These are phyloP conservation scores for Drepana arcuata DNA, from an alignment of 1,140 invertebrate genomes.

Conservation along the genomic window DNA sequence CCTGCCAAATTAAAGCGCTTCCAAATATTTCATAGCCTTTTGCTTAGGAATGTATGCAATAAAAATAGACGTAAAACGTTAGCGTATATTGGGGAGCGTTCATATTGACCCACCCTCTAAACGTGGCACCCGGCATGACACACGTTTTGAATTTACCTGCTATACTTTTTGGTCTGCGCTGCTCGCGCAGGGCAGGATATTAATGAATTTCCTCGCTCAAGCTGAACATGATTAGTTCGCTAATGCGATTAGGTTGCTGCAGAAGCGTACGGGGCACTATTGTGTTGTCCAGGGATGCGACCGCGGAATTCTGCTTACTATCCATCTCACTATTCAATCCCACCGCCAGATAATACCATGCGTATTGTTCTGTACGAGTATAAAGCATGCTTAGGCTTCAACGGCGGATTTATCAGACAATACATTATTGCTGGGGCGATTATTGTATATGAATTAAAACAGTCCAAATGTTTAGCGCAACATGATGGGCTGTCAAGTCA, in stretches of 20 bases:
- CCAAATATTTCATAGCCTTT: constrained; percentile 21
- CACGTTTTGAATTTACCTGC: constrained; percentile 11
- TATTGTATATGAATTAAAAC: no score
- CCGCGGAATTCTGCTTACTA: no score
- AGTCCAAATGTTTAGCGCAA: no score
- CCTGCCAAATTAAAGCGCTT: constrained; percentile 8
- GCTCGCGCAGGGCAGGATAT: constrained; percentile 47
- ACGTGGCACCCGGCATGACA: background rate
- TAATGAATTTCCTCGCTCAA: constrained; percentile 62
- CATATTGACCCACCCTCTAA: background rate
- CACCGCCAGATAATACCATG: background rate
- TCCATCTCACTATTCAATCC: background rate
- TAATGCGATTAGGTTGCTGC: constrained; percentile 55
- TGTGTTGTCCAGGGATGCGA: no score
- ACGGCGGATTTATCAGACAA: background rate
- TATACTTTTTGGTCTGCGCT: constrained; percentile 42
- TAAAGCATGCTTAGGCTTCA: no score
- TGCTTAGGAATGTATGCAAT: constrained; percentile 23
- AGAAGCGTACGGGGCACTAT: constrained; percentile 24
- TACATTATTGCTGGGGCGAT: background rate
- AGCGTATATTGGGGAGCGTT: background rate
- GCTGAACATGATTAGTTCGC: constrained; percentile 50
- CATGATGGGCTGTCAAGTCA: no score
- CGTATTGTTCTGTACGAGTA: constrained; percentile 1
- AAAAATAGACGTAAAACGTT: constrained; percentile 18